Percentiles rank a stretch among this genome's conserved stretches.
Evolutionary conservation across 2,113 vertebrate genomes (phyloP).

Genomic region (Lutjanus erythropterus): DNA sequence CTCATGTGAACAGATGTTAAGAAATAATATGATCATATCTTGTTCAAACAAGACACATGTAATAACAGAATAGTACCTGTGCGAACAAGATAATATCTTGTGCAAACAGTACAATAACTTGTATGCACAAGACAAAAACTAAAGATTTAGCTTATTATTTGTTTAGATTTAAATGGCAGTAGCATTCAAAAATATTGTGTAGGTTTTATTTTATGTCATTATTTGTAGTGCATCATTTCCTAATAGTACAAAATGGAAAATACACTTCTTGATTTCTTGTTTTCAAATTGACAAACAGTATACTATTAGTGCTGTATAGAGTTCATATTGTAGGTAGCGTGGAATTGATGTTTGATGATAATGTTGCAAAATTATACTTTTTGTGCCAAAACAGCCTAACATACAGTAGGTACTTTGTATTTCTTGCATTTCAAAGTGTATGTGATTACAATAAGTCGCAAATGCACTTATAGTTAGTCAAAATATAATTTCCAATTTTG

Average conservation of each 20-base stretch:
- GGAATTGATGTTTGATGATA: too few relatives aligned
- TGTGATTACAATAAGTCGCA: not conserved
- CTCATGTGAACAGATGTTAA: not conserved
- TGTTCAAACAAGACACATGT: not conserved
- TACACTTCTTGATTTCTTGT: not conserved
- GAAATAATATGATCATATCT: too few relatives aligned
- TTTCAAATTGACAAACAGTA: not conserved
- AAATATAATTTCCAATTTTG: not conserved
- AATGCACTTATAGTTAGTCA: not conserved
- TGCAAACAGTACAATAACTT: not conserved
- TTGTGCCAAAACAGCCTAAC: not conserved
- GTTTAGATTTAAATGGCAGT: not conserved
- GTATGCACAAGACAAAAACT: not conserved
- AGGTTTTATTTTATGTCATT: not conserved
- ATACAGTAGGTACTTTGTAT: not conserved
- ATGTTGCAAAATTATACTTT: not conserved
- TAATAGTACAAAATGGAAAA: not conserved
- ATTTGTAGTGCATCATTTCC: not conserved
- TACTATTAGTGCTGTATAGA: not conserved
- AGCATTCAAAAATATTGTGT: not conserved
- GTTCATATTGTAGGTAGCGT: not conserved
- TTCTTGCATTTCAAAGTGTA: not conserved
- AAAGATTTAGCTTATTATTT: not conserved
- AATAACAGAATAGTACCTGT: too few relatives aligned
- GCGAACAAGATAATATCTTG: not conserved